Evolutionary conservation across 2,797 vertebrate species (phyloP).

Genomic region (Moxostoma hubbsi): DNA sequence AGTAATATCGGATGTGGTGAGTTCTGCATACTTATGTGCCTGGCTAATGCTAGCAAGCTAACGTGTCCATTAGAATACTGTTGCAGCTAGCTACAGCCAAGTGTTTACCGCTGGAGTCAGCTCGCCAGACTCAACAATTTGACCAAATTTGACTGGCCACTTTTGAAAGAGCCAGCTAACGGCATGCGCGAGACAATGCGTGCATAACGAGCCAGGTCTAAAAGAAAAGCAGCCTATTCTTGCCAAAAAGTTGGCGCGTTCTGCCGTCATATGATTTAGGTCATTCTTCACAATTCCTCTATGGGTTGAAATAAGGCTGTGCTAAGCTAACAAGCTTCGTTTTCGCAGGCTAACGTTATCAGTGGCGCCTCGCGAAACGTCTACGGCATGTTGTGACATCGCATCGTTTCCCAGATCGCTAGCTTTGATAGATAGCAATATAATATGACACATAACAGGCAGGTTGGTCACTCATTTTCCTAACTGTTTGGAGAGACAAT

Average conservation of each 20-base stretch:
- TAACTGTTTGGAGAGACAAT: background rate
- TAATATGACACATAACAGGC: slow-evolving; percentile 7
- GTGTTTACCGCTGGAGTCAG: slow-evolving; percentile 64
- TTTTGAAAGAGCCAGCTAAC: slow-evolving; percentile 18
- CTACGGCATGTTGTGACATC: slow-evolving; percentile 10
- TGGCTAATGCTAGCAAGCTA: slow-evolving; percentile 62
- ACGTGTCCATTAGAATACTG: slow-evolving; percentile 33
- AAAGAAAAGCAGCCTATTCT: slow-evolving; percentile 23
- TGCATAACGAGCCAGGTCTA: slow-evolving; percentile 26
- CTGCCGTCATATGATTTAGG: slow-evolving; percentile 31
- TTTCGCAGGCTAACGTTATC: slow-evolving; percentile 47
- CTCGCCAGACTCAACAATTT: slow-evolving; percentile 52
- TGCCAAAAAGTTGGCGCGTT: slow-evolving; percentile 16
- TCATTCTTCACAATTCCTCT: slow-evolving; percentile 30
- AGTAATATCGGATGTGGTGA: slow-evolving; percentile 89
- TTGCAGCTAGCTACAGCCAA: slow-evolving; percentile 65
- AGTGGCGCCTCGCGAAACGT: slow-evolving; percentile 1
- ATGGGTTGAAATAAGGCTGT: slow-evolving; percentile 5
- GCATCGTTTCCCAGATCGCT: slow-evolving; percentile 37
- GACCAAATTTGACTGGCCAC: slow-evolving; percentile 6
- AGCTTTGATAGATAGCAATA: slow-evolving; percentile 33
- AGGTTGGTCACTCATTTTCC: background rate
- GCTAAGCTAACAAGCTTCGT: slow-evolving; percentile 41
- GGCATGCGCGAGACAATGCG: slow-evolving; percentile 22
- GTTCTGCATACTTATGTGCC: slow-evolving; percentile 78